These are phyloP conservation scores for Hyposmocoma kahamanoa DNA, from an alignment of 1,140 invertebrate genomes.

Conservation along the genomic window DNA sequence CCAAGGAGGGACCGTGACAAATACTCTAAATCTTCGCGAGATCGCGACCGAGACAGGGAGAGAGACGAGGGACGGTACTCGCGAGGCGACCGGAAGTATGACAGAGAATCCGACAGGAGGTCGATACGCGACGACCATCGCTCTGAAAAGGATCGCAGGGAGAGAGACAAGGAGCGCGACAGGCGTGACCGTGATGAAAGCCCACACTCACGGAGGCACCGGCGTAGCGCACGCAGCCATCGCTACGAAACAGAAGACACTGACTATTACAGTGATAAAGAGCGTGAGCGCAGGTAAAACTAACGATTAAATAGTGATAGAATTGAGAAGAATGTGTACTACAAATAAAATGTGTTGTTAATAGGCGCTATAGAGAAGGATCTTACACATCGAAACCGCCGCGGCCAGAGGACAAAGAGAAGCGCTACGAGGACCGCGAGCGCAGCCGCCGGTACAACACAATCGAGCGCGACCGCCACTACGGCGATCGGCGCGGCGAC, in stretches of 20 bases:
- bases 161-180: conserved; percentile 31
- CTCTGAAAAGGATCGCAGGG: conserved; percentile 45
- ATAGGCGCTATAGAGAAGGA: conserved; percentile 57
- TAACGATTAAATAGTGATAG: too few species aligned
- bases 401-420: conserved; percentile 63
- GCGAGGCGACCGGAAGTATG: conserved; percentile 49
- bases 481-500: conserved; percentile 27
- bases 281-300: conserved; percentile 47
- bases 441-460: conserved; percentile 53
- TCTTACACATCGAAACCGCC: conserved; percentile 63
- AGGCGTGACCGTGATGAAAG: conserved; percentile 24
- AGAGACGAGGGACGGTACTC: conserved; percentile 49
- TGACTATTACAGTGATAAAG: conserved; percentile 69
- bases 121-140: conserved; percentile 42
- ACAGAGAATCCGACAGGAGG: conserved; percentile 46
- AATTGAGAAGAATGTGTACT: too few species aligned
- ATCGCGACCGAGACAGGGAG: conserved; percentile 33
- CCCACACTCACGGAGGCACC: conserved; percentile 12
- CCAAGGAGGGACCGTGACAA: conserved; percentile 56
- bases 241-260: conserved; percentile 72
- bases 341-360: conserved; percentile 9
- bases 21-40: conserved; percentile 44
- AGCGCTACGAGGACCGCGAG: conserved; percentile 52
- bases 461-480: conserved; percentile 44
- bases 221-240: conserved; percentile 23